Conservation (phyloP, 1,140 invertebrate genomes). For the Danaus plexippus region DNA sequence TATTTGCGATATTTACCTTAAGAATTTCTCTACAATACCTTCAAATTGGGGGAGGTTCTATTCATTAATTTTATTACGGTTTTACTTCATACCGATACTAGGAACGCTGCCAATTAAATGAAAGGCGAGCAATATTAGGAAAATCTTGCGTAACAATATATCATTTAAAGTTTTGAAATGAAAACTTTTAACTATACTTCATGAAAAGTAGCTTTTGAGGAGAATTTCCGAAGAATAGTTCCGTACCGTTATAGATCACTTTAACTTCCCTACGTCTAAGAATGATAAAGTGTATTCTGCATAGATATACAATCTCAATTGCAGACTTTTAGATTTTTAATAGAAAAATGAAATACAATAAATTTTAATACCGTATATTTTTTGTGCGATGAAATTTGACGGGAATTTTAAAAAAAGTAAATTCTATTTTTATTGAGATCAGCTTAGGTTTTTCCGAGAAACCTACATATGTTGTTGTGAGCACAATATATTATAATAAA, state of each 20-base stretch:
- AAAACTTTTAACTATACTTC: constrained; percentile 30
- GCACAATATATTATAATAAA: no score
- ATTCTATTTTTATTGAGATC: no score
- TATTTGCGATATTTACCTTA: constrained; percentile 42
- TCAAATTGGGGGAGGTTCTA: constrained; percentile 27
- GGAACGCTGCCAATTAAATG: constrained; percentile 24
- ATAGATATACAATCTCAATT: no score
- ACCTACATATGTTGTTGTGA: no score
- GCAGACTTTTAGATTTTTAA: no score
- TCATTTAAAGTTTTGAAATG: constrained; percentile 26
- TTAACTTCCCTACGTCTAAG: constrained; percentile 21
- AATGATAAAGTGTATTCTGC: constrained; percentile 21
- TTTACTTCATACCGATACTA: constrained; percentile 25
- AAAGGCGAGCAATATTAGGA: constrained; percentile 24
- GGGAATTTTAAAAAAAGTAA: no score
- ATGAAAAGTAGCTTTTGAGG: constrained; percentile 24
- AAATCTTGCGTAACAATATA: constrained; percentile 27
- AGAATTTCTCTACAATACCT: constrained; percentile 38
- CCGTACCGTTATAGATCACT: constrained; percentile 27
- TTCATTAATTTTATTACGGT: constrained; percentile 44
- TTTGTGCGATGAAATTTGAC: no score
- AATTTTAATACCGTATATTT: no score
- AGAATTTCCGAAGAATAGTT: constrained; percentile 23
- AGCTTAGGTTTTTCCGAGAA: no score
- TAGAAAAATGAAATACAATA: no score